These are phyloP conservation scores for Corella eumyota DNA, from an alignment of 23 tunicate genomes.

Conservation along the genomic window DNA sequence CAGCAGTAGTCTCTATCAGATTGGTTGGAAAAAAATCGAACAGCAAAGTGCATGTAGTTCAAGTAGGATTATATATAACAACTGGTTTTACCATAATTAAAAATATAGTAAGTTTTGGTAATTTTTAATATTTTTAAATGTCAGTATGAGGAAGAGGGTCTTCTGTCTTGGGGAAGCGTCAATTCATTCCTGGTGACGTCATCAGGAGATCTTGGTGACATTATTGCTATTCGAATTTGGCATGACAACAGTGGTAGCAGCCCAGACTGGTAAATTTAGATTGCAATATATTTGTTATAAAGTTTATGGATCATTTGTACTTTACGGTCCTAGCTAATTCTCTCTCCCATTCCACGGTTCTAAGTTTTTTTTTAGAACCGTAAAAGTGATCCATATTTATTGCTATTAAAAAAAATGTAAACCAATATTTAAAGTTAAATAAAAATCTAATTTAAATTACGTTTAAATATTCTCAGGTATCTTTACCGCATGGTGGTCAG, in stretches of 20 bases:
- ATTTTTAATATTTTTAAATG: not conserved
- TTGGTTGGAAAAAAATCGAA: conserved; percentile 21
- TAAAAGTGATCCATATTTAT: not conserved
- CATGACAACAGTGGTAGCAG: conserved; percentile 40
- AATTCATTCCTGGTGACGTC: conserved; percentile 18
- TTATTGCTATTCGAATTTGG: conserved; percentile 50
- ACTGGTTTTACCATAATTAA: not conserved
- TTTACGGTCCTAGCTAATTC: too few species aligned
- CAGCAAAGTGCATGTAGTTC: conserved; percentile 42
- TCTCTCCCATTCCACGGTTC: too few species aligned
- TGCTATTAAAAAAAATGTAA: too few species aligned
- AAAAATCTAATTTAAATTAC: too few species aligned
- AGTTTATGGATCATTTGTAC: too few species aligned
- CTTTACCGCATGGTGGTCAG: conserved; percentile 19
- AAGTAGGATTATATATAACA: conserved; percentile 17
- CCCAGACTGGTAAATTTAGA: conserved; percentile 53
- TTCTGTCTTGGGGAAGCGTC: conserved; percentile 11
- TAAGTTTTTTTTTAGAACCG: not conserved
- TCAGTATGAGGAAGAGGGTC: conserved; percentile 3
- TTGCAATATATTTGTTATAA: too few species aligned
- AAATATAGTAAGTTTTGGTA: too few species aligned
- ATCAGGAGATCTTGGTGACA: conserved; percentile 20
- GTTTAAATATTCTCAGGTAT: conserved; percentile 14
- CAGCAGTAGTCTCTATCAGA: conserved; percentile 37
- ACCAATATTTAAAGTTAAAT: not conserved